Evolutionary conservation across 1,140 invertebrate species (phyloP), one percentile per base, ranked within the genome.

Genomic region (Galleria mellonella): DNA sequence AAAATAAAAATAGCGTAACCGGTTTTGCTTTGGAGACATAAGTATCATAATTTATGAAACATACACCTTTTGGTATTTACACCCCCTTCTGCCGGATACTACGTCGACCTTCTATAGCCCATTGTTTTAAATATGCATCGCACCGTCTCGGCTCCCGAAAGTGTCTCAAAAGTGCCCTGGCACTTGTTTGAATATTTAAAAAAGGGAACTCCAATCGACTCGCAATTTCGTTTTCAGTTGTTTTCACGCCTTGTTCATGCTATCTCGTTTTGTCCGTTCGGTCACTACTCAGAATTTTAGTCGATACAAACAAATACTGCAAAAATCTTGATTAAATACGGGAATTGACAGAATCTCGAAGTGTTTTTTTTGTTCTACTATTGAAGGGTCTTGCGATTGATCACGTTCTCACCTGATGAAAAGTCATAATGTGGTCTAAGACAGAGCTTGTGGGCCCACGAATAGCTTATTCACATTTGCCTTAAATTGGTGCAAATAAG

Each of bases 181-280:
- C 51, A 68, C 65, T 76, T 74, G 72, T 72, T 51, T 81, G 73
- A 78, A 78, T 81, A 74, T 81, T 81, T 81, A 67, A 76, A 62
- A 72, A 61, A 62, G 51, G 59, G 39, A 68, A 65, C 53, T 70
- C 52, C 65, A 57, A 79, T 77, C 62, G 71, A 57, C 55, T 46
- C 55, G 62, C 61, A 62, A 61, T 55, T 62, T 60, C 60, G 55
- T 63, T 55, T 37, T 51, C 45, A 51, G 56, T 51, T 28, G 29
- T 37, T 39, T 37, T 51, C 28, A 51, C 29, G 32, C 14, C 36
- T 29, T 29, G 37, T 10, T 43, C n/a, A 13, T 15, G 38, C 12
- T 15, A 36, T 33, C 17, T 36, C 17, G 17, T 23, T 23, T 6
- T 23, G 17, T 23, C 17, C 17, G 17, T 23, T 23, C 17, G 15